Conservation (phyloP, 2,797 vertebrate genomes). For the Caiman crocodilus region DNA sequence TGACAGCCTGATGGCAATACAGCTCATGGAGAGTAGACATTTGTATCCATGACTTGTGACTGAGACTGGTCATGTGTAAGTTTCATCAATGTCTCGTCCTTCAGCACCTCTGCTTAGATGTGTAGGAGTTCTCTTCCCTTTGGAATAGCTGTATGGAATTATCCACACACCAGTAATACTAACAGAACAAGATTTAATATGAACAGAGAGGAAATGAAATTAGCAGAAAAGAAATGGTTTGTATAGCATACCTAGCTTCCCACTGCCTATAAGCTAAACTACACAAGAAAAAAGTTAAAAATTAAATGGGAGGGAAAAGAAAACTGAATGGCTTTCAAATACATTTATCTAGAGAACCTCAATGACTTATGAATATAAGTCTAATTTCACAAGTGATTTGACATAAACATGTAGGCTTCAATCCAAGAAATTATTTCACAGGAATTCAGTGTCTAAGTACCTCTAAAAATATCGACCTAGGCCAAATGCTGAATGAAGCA, state of each 20-base stretch:
- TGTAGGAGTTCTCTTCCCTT: neutral
- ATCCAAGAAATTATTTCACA: no score
- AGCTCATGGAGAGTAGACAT: neutral
- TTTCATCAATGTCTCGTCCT: neutral
- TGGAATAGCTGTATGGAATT: neutral
- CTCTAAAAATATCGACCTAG: no score
- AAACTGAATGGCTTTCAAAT: neutral
- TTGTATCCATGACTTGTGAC: neutral
- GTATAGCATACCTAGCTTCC: neutral
- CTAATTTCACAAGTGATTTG: neutral
- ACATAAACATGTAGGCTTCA: no score
- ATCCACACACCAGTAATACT: neutral
- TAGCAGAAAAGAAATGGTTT: neutral
- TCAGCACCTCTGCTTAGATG: neutral
- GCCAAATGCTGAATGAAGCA: no score
- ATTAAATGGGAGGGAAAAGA: neutral
- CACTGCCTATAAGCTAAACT: neutral
- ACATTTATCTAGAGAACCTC: neutral
- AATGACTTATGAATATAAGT: neutral
- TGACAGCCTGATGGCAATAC: neutral
- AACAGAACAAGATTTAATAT: neutral
- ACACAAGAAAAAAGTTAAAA: neutral
- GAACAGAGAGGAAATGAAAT: neutral
- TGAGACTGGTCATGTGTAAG: neutral
- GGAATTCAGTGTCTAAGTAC: no score